Conservation (phyloP, 2,888 invertebrate species). For the Diaphora mendica region DNA sequence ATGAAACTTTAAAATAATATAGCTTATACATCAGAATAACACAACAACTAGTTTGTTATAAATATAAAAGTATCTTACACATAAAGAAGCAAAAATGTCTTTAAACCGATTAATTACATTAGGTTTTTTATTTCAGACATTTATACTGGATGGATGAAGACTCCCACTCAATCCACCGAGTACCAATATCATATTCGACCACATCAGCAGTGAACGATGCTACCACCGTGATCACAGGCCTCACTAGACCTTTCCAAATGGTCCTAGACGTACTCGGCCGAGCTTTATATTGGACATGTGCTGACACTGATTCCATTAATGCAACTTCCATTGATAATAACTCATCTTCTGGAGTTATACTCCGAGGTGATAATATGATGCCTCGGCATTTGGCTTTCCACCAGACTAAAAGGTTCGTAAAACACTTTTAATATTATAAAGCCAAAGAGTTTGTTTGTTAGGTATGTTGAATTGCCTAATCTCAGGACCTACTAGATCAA, state of each 20-base stretch:
- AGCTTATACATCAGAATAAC: too few relatives aligned
- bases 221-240: constrained; percentile 85
- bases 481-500: background rate
- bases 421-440: background rate
- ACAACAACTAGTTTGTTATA: too few relatives aligned
- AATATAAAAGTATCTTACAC: too few relatives aligned
- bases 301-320: constrained; percentile 94
- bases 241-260: constrained; percentile 92
- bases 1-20: too few relatives aligned
- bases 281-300: constrained; percentile 95
- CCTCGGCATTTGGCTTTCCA: constrained; percentile 94
- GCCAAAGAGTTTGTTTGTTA: background rate
- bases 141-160: constrained; percentile 93
- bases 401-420: constrained; percentile 89
- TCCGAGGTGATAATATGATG: constrained; percentile 91
- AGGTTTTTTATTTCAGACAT: constrained; percentile 58
- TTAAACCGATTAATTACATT: background rate
- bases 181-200: constrained; percentile 75
- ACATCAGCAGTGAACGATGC: constrained; percentile 73
- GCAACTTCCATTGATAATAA: constrained; percentile 92
- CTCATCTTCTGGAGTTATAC: constrained; percentile 89
- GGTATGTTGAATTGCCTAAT: background rate
- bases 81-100: too few relatives aligned
- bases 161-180: constrained; percentile 90
- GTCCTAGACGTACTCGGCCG: constrained; percentile 95